phyloP scores from a whole-genome alignment of 2,888 invertebrate genomes.

The Eurytoma californica region DNA sequence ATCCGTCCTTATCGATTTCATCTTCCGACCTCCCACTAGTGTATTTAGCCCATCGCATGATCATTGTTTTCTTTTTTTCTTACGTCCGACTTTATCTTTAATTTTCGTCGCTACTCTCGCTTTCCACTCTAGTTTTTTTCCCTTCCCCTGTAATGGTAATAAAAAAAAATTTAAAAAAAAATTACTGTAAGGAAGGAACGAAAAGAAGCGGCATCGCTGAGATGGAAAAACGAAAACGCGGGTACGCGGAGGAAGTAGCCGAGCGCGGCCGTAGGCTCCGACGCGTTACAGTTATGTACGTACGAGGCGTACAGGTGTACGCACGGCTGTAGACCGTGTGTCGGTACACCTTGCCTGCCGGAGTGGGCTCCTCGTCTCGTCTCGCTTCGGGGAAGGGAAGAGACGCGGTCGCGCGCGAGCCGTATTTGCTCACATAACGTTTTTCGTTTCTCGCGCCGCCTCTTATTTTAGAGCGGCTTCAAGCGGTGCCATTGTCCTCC shows the following conservation, averaged over 20 bases:
- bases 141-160: neutral
- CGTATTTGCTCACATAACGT: constrained; percentile 44
- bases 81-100: neutral
- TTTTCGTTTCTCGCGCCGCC: constrained; percentile 27
- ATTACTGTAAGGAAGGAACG: too few relatives aligned
- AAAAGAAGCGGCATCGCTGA: too few relatives aligned
- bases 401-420: neutral
- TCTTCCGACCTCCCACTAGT: neutral
- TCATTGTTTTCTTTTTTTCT: neutral
- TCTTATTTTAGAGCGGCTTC: neutral
- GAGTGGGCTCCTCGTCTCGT: neutral
- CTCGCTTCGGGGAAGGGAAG: constrained; percentile 6
- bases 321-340: neutral
- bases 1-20: neutral
- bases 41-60: neutral
- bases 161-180: too few relatives aligned
- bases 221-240: too few relatives aligned
- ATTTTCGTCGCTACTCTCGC: neutral
- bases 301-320: neutral
- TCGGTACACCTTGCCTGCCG: neutral
- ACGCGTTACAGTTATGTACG: constrained; percentile 8
- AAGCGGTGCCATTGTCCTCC: constrained; percentile 34
- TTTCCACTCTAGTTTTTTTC: neutral
- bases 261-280: neutral
- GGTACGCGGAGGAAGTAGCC: neutral